phyloP scores from a whole-genome alignment of 2,113 vertebrate genomes.

The Irena cyanogastra region DNA sequence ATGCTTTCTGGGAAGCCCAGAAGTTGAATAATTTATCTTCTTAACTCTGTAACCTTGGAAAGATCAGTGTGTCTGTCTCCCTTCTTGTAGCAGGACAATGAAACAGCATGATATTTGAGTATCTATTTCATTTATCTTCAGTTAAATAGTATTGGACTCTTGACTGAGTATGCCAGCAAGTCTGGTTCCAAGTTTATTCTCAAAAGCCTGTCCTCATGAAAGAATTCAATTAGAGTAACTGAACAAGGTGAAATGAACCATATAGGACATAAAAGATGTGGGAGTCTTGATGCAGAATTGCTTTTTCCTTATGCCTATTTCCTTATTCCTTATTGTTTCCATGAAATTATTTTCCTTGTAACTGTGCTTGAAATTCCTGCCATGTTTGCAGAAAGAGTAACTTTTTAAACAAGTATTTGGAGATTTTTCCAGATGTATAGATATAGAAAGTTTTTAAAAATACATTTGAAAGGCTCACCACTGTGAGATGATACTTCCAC shows the following conservation, averaged over 20 bases:
- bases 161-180: background rate
- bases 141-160: background rate
- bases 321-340: background rate
- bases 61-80: background rate
- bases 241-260: background rate
- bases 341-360: background rate
- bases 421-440: background rate
- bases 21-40: background rate
- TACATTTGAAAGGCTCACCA: background rate
- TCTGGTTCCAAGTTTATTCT: slow-evolving; percentile 15
- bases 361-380: background rate
- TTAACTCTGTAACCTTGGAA: background rate
- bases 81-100: background rate
- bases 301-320: background rate
- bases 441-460: background rate
- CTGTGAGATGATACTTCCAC: background rate
- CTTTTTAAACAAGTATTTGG: background rate
- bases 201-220: background rate
- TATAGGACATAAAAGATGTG: background rate
- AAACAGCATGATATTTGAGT: background rate
- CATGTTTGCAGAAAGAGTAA: background rate
- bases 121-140: slow-evolving; percentile 19
- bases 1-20: background rate
- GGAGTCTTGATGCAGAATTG: background rate
- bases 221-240: slow-evolving; percentile 2